Evolutionary conservation across 2,797 vertebrate species (phyloP).

Genomic region (Pipistrellus pipistrellus): DNA sequence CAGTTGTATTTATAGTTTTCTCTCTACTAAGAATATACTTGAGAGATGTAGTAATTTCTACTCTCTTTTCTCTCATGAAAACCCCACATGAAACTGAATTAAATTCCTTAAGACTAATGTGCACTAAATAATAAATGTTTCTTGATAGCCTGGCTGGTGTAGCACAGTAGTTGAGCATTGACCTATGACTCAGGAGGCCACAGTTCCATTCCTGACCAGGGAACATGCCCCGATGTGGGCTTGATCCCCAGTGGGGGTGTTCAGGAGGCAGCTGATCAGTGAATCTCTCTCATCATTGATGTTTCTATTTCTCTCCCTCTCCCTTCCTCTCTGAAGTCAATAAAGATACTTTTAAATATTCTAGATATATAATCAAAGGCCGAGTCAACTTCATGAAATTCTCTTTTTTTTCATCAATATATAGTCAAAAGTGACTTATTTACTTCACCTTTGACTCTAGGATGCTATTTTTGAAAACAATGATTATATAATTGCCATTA

Average conservation of each 20-base stretch:
- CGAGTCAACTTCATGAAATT: neutral
- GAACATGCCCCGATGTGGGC: no score
- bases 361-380: neutral
- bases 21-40: neutral
- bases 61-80: neutral
- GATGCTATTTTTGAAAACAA: neutral
- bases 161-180: no score
- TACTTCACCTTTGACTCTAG: neutral
- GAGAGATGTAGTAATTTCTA: neutral
- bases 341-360: neutral
- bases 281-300: no score
- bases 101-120: neutral
- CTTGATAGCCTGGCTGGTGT: neutral
- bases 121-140: neutral
- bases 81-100: neutral
- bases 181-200: no score
- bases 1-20: no score
- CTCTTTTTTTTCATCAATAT: neutral
- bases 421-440: neutral
- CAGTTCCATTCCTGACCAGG: no score
- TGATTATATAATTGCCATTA: neutral
- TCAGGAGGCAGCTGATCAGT: no score
- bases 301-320: no score
- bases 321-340: no score
- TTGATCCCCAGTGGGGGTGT: no score